A percentile compares a stretch with the other conserved stretches of the same genome.
phyloP scores from a whole-genome alignment of 1,140 invertebrate genomes.

The Steinernema feltiae region DNA sequence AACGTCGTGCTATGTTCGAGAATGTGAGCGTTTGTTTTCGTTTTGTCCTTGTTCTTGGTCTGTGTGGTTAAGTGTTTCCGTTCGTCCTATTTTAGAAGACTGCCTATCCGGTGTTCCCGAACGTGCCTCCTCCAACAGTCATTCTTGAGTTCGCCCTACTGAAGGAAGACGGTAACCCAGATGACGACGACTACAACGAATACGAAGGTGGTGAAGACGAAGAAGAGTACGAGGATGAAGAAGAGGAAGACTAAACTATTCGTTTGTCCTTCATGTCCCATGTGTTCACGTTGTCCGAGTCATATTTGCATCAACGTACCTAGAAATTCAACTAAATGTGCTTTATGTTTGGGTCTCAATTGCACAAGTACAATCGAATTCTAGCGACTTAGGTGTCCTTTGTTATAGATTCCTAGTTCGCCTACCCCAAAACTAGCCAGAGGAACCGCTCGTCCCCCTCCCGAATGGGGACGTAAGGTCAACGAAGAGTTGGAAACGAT shows the following conservation, averaged over 20 bases:
- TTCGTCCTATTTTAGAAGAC: conserved; percentile 42
- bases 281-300: background rate
- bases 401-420: background rate
- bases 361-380: too few species aligned
- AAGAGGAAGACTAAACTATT: background rate
- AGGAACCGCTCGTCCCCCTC: conserved; percentile 36
- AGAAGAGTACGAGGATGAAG: conserved; percentile 37
- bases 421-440: conserved; percentile 27
- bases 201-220: conserved; percentile 36
- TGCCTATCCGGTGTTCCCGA: conserved; percentile 55
- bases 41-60: conserved; percentile 18
- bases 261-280: background rate
- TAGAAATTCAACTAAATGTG: too few species aligned
- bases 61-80: background rate
- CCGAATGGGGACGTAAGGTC: conserved; percentile 46
- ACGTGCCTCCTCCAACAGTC: conserved; percentile 52
- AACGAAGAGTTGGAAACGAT: conserved; percentile 46
- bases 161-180: conserved; percentile 20
- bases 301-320: background rate
- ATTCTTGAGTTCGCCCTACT: conserved; percentile 46
- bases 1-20: conserved; percentile 53
- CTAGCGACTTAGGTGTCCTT: too few species aligned
- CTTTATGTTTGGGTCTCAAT: too few species aligned
- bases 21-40: conserved; percentile 45
- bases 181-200: conserved; percentile 24